Percentiles rank a stretch among this genome's conserved stretches.
Conservation (phyloP, 2,113 vertebrate genomes). For the Ivindomyrus marchei region DNA sequence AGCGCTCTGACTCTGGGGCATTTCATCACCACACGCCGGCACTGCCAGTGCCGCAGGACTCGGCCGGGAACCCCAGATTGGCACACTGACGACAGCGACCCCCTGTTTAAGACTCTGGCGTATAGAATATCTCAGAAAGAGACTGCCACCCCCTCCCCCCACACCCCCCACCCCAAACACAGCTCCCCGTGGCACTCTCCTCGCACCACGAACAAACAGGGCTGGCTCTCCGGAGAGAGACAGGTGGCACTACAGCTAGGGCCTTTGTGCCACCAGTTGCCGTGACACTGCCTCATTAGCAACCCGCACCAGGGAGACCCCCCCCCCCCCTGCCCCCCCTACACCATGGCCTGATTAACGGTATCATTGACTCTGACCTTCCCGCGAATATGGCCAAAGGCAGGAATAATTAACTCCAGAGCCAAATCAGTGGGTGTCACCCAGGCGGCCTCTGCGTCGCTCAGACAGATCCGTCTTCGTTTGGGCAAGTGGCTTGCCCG, state of each 20-base stretch:
- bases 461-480: background rate
- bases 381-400: background rate
- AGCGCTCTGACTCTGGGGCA: background rate
- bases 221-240: background rate
- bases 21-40: background rate
- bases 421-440: background rate
- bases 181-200: background rate
- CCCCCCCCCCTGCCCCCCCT: background rate
- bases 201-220: background rate
- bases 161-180: background rate
- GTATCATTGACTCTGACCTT: constrained; percentile 18
- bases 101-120: background rate
- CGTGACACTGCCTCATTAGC: constrained; percentile 19
- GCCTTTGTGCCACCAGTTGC: background rate
- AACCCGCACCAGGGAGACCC: background rate
- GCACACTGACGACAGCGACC: background rate
- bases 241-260: background rate
- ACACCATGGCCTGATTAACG: constrained; percentile 1
- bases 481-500: background rate
- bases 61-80: background rate
- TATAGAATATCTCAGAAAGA: background rate
- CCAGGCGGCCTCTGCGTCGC: background rate
- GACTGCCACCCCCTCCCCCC: background rate
- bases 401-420: constrained; percentile 2
- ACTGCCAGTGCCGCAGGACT: background rate